These are phyloP conservation scores for Crotalus viridis DNA, from an alignment of 2,113 vertebrate genomes.

Conservation along the genomic window DNA sequence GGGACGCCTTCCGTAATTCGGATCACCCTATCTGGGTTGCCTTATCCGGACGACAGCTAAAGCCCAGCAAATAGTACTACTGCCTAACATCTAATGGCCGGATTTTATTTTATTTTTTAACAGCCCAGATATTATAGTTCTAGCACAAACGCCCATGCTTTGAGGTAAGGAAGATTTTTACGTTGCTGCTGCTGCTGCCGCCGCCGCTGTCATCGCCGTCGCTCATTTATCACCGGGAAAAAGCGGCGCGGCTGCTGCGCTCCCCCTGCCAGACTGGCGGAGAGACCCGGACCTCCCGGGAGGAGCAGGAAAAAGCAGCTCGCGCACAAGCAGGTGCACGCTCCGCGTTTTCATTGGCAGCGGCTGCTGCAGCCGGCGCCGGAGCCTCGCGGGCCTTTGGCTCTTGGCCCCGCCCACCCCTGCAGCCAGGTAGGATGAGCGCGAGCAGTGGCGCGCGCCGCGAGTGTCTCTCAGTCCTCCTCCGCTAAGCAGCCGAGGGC, in stretches of 20 bases:
- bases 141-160: neutral
- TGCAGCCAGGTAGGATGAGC: constrained; percentile 23
- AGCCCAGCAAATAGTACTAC: neutral
- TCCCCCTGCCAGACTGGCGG: neutral
- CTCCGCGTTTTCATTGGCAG: constrained; percentile 16
- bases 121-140: neutral
- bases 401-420: neutral
- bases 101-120: no score
- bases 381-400: neutral
- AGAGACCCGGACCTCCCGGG: neutral
- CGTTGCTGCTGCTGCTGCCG: neutral
- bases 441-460: constrained; percentile 12
- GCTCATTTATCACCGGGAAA: neutral
- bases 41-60: neutral
- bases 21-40: neutral
- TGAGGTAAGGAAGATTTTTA: neutral
- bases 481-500: constrained; percentile 15
- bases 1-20: neutral
- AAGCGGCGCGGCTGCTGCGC: neutral
- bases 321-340: constrained; percentile 33
- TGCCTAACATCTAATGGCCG: neutral
- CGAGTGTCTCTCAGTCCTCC: neutral
- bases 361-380: neutral
- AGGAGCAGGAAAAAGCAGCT: neutral
- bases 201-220: neutral